These are phyloP conservation scores for Tromatobia lineatoria DNA, from an alignment of 2,888 invertebrate species.

Conservation along the genomic window DNA sequence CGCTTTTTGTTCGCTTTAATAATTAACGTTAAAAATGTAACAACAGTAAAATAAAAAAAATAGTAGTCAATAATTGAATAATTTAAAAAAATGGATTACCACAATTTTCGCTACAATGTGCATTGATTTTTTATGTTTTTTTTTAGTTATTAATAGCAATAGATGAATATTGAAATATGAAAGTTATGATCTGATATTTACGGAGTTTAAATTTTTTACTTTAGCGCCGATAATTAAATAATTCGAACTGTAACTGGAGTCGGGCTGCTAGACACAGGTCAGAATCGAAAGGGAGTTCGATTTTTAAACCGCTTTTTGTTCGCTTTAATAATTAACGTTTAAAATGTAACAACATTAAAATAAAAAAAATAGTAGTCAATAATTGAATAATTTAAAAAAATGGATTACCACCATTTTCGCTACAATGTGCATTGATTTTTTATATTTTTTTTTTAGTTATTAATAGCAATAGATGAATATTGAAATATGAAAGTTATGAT, in stretches of 20 bases:
- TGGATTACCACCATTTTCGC: not conserved
- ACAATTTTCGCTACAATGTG: not conserved
- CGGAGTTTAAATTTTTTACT: too few species aligned
- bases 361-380: not conserved
- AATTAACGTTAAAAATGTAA: not conserved
- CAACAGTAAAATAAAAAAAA: not conserved
- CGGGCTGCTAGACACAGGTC: slow-evolving; percentile 85
- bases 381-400: not conserved
- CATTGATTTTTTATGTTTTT: not conserved
- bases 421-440: not conserved
- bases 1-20: not conserved
- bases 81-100: not conserved
- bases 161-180: too few species aligned
- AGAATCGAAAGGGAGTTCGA: slow-evolving; percentile 13
- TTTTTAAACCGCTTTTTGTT: not conserved
- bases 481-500: too few species aligned
- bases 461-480: too few species aligned
- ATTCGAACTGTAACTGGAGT: too few species aligned
- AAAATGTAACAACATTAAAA: not conserved
- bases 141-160: too few species aligned
- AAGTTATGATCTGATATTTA: too few species aligned
- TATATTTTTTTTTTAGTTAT: too few species aligned
- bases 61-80: not conserved
- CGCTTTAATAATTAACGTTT: not conserved
- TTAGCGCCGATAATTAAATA: too few species aligned